Percentiles rank a stretch among this genome's conserved stretches.
Evolutionary conservation across 1,140 invertebrate genomes (phyloP).

Genomic region (Eubasilissa regina): DNA sequence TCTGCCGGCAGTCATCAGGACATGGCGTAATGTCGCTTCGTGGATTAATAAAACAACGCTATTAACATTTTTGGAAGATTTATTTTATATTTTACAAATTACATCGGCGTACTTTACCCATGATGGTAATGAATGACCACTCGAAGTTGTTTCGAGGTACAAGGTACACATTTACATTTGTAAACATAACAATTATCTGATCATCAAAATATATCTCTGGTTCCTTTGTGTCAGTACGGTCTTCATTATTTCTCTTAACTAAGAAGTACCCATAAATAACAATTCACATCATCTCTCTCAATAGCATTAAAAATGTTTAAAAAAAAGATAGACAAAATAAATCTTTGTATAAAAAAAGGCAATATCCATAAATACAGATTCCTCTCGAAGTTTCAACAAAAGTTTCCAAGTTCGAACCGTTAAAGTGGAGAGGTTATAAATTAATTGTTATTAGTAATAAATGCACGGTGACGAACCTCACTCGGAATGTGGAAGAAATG

Average conservation of each 20-base stretch:
- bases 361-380: slow-evolving; percentile 52
- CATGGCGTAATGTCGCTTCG: too few species aligned
- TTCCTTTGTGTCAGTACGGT: slow-evolving; percentile 17
- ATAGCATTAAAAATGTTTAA: slow-evolving; percentile 40
- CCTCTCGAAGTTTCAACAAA: slow-evolving; percentile 40
- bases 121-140: slow-evolving; percentile 13
- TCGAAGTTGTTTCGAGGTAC: background rate
- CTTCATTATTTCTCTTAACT: slow-evolving; percentile 43
- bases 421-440: slow-evolving; percentile 46
- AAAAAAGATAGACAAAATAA: slow-evolving; percentile 59
- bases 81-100: slow-evolving; percentile 52
- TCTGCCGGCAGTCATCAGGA: too few species aligned
- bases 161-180: slow-evolving; percentile 32
- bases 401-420: slow-evolving; percentile 54
- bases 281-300: slow-evolving; percentile 48
- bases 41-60: background rate
- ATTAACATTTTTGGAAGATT: slow-evolving; percentile 49
- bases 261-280: slow-evolving; percentile 56
- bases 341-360: slow-evolving; percentile 58
- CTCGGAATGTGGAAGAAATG: slow-evolving; percentile 54
- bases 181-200: slow-evolving; percentile 19
- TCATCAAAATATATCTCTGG: slow-evolving; percentile 40
- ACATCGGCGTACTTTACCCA: slow-evolving; percentile 23
- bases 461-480: slow-evolving; percentile 30
- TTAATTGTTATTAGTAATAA: slow-evolving; percentile 17